phyloP scores from a whole-genome alignment of 1,140 invertebrate genomes.

The Ceratina australensis region DNA sequence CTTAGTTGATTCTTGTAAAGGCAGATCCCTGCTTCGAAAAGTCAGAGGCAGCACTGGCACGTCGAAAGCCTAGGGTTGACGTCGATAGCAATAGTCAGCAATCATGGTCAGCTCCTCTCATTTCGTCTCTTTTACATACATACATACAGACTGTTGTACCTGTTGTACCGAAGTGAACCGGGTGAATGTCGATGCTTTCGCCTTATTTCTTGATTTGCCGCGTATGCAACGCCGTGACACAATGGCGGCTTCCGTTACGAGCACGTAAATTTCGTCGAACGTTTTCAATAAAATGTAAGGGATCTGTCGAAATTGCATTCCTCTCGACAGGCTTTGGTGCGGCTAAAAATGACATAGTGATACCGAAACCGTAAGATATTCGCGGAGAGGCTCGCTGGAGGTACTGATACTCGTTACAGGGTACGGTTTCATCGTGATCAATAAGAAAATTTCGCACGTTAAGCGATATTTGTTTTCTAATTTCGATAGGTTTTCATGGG shows the following conservation, averaged over 20 bases:
- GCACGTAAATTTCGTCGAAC: constrained; percentile 37
- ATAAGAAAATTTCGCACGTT: constrained; percentile 34
- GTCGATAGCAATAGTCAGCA: too few species aligned
- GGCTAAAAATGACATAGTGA: constrained; percentile 51
- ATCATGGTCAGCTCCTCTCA: too few species aligned
- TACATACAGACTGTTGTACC: too few species aligned
- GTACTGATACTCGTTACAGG: constrained; percentile 32
- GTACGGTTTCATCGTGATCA: constrained; percentile 45
- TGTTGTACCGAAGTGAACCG: too few species aligned
- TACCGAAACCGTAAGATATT: constrained; percentile 11
- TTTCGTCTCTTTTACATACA: too few species aligned
- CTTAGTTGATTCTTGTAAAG: too few species aligned
- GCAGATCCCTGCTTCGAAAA: too few species aligned
- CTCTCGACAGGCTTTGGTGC: constrained; percentile 22
- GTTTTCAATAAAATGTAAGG: constrained; percentile 49
- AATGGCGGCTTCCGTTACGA: constrained; percentile 65
- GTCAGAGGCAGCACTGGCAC: too few species aligned
- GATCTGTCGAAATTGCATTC: constrained; percentile 40
- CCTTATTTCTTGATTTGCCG: constrained; percentile 48
- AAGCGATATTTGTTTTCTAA: constrained; percentile 37
- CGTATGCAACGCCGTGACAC: constrained; percentile 47
- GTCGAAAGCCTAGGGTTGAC: too few species aligned
- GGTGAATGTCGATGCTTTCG: constrained; percentile 34
- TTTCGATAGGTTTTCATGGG: constrained; percentile 2
- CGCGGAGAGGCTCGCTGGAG: constrained; percentile 16